Evolutionary conservation across 1,140 invertebrate species (phyloP), one percentile per base, ranked within the genome.

Genomic region (Drosophila rufa): DNA sequence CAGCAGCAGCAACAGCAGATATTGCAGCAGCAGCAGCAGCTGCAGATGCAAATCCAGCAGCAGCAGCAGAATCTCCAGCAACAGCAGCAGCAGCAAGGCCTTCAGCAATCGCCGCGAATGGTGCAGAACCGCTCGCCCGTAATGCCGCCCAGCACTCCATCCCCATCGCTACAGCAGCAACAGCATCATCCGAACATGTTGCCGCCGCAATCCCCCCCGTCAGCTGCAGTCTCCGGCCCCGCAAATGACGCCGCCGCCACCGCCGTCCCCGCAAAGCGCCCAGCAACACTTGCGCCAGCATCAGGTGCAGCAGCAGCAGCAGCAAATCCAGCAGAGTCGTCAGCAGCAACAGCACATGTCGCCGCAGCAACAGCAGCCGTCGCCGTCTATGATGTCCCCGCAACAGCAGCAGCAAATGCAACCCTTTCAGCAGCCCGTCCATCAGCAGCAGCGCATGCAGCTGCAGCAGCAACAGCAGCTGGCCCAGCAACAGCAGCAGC

Each of bases 31-130:
- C 89, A 91, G 25, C 87, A 91, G 33, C 82, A 90, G 17, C 30
- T 89, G 22, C 80, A 91, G 46, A 79, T 81, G 48, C 68, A 89
- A 42, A 78, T 82, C 33, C 91, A 93, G 40, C 83, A 92, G 53
- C 79, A 92, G 68, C 57, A 81, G 65, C 80, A 92, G 65, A 73
- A 85, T 27, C 92, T 92, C 56, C 92, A 93, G 56, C 90, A 93
- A 15, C 62, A 73, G 75, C 82, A 75, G 46, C 69, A 84, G 42
- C 90, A 91, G 19, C 76, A 80, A 30, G 38, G 19, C 15, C 53
- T 56, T 22, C 93, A 93, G 64, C 92, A 93, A 76, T 93, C 92
- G 14, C 93, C 94, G 2, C 86, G 94, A 19, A 92, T 94, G 45
- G 85, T 91, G 27, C 82, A 91, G 60, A 89, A 90, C 50, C 61